Percentiles rank a stretch among this genome's conserved stretches.
Evolutionary conservation across 1,140 invertebrate genomes (phyloP).

Genomic region (Tribolium castaneum): DNA sequence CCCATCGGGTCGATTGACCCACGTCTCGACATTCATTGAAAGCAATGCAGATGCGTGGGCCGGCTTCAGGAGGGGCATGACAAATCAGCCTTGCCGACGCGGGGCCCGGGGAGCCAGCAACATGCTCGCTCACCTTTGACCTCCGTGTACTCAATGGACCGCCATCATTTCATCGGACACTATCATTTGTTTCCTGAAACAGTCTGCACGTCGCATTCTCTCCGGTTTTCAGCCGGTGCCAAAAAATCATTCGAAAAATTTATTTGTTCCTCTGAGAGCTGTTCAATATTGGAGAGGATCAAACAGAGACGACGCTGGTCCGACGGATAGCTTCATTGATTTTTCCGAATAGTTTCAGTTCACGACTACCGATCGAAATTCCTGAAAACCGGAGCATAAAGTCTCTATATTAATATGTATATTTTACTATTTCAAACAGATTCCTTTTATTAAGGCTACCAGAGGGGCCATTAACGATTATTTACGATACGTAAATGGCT

Average conservation of each 20-base stretch:
- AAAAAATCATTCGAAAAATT: constrained; percentile 16
- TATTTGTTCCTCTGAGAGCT: constrained; percentile 6
- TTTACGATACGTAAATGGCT: constrained; percentile 45
- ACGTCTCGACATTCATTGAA: constrained; percentile 44
- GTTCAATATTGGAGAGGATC: constrained; percentile 38
- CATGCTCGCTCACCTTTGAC: constrained; percentile 59
- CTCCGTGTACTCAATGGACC: constrained; percentile 57
- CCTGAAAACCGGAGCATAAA: constrained; percentile 22
- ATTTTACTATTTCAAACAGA: constrained; percentile 45
- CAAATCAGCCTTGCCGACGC: constrained; percentile 54
- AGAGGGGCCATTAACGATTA: constrained; percentile 45
- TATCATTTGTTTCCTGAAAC: constrained; percentile 54
- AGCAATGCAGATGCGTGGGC: constrained; percentile 53
- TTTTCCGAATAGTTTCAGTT: constrained; percentile 8
- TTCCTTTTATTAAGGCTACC: constrained; percentile 47
- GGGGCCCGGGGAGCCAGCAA: constrained; percentile 48
- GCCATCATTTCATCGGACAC: constrained; percentile 58
- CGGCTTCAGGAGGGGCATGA: constrained; percentile 56
- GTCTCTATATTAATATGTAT: constrained; percentile 43
- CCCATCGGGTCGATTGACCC: constrained; percentile 37
- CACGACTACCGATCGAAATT: constrained; percentile 9
- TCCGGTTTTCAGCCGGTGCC: neutral
- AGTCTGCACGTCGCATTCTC: constrained; percentile 1
- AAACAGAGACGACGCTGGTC: constrained; percentile 7
- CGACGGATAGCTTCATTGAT: constrained; percentile 27